These are phyloP conservation scores for Zosterops borbonicus DNA, from an alignment of 2,113 vertebrate genomes.

Conservation along the genomic window DNA sequence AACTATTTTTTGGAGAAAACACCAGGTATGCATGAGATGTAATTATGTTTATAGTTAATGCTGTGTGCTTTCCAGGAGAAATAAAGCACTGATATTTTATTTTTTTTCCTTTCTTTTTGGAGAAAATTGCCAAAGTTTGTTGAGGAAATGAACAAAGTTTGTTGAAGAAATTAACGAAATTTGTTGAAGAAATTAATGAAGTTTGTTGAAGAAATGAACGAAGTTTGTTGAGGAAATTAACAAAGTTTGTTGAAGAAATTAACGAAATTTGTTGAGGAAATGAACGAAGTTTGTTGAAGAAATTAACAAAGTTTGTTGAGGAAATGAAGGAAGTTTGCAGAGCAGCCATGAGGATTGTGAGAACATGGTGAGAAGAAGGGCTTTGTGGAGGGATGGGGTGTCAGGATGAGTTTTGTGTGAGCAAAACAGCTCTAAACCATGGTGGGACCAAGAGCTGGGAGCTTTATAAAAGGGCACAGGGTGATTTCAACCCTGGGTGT, in stretches of 20 bases:
- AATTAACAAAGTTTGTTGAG: neutral
- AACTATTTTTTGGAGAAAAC: neutral
- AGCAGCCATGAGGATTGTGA: rapidly evolving
- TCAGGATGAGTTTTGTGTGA: neutral
- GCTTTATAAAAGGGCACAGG: rapidly evolving
- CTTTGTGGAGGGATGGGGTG: neutral
- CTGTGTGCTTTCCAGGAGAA: neutral
- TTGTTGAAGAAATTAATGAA: no score
- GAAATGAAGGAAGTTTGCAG: no score
- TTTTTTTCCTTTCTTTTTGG: neutral
- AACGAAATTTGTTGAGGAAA: no score
- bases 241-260: no score
- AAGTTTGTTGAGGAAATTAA: no score
- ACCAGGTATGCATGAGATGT: neutral
- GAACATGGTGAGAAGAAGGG: neutral
- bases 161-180: no score
- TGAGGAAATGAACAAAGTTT: neutral
- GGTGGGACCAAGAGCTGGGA: neutral
- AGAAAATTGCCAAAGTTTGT: neutral
- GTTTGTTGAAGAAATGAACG: no score
- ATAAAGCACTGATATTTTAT: neutral
- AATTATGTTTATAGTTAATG: neutral
- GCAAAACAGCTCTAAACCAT: rapidly evolving
- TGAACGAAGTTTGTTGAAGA: neutral
- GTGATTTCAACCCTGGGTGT: rapidly evolving